A percentile compares a stretch with the other conserved stretches of the same genome.
phyloP scores from a whole-genome alignment of 2,888 invertebrate genomes.

The Drosophila borealis region DNA sequence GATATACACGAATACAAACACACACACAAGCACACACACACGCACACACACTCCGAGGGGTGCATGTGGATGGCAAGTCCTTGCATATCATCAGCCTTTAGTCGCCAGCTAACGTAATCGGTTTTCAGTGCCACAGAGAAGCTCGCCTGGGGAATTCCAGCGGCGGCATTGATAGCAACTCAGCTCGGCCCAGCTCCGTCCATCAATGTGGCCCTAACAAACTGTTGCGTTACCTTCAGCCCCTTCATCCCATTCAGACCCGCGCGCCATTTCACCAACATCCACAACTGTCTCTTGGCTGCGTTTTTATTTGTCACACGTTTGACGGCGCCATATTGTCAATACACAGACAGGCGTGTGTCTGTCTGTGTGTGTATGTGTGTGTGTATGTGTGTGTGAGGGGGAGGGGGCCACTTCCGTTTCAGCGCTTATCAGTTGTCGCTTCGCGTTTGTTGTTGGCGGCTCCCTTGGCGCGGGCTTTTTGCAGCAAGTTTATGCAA shows the following conservation, averaged over 20 bases:
- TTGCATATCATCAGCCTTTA: slow-evolving; percentile 75
- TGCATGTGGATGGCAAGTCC: slow-evolving; percentile 37
- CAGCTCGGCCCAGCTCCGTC: slow-evolving; percentile 35
- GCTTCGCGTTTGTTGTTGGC: slow-evolving; percentile 58
- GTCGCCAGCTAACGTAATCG: slow-evolving; percentile 73
- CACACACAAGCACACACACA: slow-evolving; percentile 20
- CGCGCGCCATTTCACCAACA: too few relatives aligned
- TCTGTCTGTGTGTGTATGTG: slow-evolving; percentile 12
- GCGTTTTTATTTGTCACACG: slow-evolving; percentile 67
- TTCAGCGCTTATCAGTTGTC: slow-evolving; percentile 72
- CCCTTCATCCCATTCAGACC: background rate
- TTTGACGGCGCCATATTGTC: slow-evolving; percentile 59
- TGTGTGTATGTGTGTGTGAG: slow-evolving; percentile 23
- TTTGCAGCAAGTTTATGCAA: slow-evolving; percentile 70
- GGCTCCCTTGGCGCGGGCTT: slow-evolving; percentile 62
- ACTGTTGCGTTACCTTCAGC: slow-evolving; percentile 19
- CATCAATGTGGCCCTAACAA: slow-evolving; percentile 41
- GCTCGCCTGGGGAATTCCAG: slow-evolving; percentile 66
- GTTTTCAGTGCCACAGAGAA: slow-evolving; percentile 60
- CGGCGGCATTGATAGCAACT: slow-evolving; percentile 71
- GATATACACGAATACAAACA: slow-evolving; percentile 44
- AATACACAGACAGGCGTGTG: slow-evolving; percentile 30
- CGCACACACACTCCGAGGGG: slow-evolving; percentile 7
- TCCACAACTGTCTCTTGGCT: slow-evolving; percentile 26
- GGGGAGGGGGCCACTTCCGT: slow-evolving; percentile 51